phyloP scores from a whole-genome alignment of 1,140 invertebrate genomes.

The Saccostrea cuccullata region DNA sequence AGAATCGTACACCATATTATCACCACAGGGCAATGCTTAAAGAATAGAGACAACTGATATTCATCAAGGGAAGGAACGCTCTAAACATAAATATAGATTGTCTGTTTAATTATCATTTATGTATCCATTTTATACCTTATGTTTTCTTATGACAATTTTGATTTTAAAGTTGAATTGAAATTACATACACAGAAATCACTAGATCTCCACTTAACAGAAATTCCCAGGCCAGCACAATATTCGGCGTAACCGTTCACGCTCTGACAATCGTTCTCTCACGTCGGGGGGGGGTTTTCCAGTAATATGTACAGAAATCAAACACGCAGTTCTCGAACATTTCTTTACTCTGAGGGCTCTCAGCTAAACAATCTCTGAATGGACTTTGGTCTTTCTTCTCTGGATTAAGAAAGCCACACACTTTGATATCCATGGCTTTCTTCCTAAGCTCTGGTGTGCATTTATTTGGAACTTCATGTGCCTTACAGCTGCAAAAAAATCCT shows the following conservation, averaged over 20 bases:
- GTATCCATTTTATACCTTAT: too few relatives aligned
- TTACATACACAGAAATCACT: constrained; percentile 53
- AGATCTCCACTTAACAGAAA: constrained; percentile 48
- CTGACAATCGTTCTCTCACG: constrained; percentile 45
- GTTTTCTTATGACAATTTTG: too few relatives aligned
- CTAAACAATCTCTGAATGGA: constrained; percentile 50
- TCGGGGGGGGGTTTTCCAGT: neutral
- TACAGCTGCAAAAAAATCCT: constrained; percentile 39
- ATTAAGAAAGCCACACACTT: constrained; percentile 50
- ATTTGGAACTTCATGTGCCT: constrained; percentile 41
- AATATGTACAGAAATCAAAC: constrained; percentile 54
- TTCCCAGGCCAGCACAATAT: constrained; percentile 45
- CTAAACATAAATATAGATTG: too few relatives aligned
- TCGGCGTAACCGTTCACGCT: constrained; percentile 47
- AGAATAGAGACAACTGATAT: too few relatives aligned
- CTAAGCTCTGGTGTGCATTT: constrained; percentile 43
- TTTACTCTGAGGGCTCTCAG: constrained; percentile 12
- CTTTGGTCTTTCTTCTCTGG: constrained; percentile 21
- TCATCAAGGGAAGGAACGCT: too few relatives aligned
- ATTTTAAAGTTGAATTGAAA: too few relatives aligned
- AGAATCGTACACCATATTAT: constrained; percentile 49
- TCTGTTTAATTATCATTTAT: too few relatives aligned
- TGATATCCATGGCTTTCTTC: constrained; percentile 37
- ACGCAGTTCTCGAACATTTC: constrained; percentile 46
- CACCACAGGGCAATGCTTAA: constrained; percentile 45